Conservation (phyloP, 2,888 invertebrate genomes). For the Limenitis arthemis region DNA sequence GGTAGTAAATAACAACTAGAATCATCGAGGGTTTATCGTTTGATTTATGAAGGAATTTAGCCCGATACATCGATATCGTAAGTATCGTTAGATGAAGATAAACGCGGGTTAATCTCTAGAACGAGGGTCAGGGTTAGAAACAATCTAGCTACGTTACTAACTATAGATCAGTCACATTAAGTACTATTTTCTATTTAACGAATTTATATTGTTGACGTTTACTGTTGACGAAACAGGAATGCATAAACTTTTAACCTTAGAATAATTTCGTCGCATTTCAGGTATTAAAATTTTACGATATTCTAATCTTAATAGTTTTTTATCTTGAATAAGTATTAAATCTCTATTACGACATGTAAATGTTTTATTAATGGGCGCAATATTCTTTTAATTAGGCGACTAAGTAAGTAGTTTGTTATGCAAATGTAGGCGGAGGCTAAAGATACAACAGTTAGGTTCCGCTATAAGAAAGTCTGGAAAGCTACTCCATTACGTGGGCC, state of each 20-base stretch:
- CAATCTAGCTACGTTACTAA: slow-evolving; percentile 37
- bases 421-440: slow-evolving; percentile 16
- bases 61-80: slow-evolving; percentile 13
- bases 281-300: too few relatives aligned
- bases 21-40: slow-evolving; percentile 5
- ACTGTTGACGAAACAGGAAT: too few relatives aligned
- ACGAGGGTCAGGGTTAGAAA: slow-evolving; percentile 44
- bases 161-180: slow-evolving; percentile 14
- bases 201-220: too few relatives aligned
- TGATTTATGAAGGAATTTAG: slow-evolving; percentile 11
- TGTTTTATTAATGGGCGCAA: too few relatives aligned
- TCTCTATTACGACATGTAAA: too few relatives aligned
- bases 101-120: slow-evolving; percentile 39
- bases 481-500: slow-evolving; percentile 51
- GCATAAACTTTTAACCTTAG: too few relatives aligned
- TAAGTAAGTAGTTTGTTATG: slow-evolving; percentile 1
- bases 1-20: slow-evolving; percentile 7
- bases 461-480: slow-evolving; percentile 35
- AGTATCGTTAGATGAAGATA: slow-evolving; percentile 36
- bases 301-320: too few relatives aligned
- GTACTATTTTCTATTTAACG: neutral
- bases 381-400: neutral
- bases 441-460: slow-evolving; percentile 31
- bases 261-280: too few relatives aligned
- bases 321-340: too few relatives aligned